Percentiles rank a stretch among this genome's conserved stretches.
phyloP scores from a whole-genome alignment of 2,797 vertebrate genomes.

The Pempheris klunzingeri region DNA sequence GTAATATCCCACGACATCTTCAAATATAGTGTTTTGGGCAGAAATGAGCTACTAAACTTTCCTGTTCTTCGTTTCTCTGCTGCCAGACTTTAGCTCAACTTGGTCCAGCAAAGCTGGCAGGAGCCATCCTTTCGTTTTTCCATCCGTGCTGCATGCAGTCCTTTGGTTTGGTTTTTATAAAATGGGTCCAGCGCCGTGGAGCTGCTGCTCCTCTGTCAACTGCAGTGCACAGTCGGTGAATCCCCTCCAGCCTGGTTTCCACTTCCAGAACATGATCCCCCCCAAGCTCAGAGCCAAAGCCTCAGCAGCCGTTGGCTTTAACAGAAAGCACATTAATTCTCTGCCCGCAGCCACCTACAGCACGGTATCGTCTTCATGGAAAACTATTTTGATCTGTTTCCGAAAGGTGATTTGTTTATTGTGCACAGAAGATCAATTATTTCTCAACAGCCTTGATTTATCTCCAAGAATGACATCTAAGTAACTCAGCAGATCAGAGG shows the following conservation, averaged over 20 bases:
- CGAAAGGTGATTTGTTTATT: constrained; percentile 39
- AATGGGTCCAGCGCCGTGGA: constrained; percentile 57
- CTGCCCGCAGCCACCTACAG: constrained; percentile 57
- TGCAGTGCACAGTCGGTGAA: constrained; percentile 51
- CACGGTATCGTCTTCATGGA: constrained; percentile 48
- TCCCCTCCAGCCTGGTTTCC: constrained; percentile 61
- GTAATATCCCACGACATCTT: constrained; percentile 52
- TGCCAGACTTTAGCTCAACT: constrained; percentile 68
- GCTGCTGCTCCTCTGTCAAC: constrained; percentile 52
- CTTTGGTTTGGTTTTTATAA: constrained; percentile 72
- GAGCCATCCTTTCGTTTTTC: constrained; percentile 67
- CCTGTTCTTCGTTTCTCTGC: constrained; percentile 43
- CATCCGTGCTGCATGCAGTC: constrained; percentile 58
- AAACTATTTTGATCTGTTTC: constrained; percentile 52
- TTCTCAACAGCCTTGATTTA: constrained; percentile 35
- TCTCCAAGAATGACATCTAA: constrained; percentile 36
- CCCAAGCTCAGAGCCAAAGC: constrained; percentile 66
- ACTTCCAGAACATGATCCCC: constrained; percentile 72
- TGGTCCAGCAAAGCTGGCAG: constrained; percentile 66
- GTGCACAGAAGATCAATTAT: constrained; percentile 38
- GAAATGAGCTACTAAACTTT: constrained; percentile 63
- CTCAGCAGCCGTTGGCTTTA: constrained; percentile 65
- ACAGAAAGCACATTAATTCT: constrained; percentile 52
- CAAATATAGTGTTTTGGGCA: constrained; percentile 49
- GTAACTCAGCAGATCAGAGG: constrained; percentile 23